A percentile compares a stretch with the other conserved stretches of the same genome.
phyloP scores from a whole-genome alignment of 2,113 vertebrate genomes.

The Emydura subglobosa region DNA sequence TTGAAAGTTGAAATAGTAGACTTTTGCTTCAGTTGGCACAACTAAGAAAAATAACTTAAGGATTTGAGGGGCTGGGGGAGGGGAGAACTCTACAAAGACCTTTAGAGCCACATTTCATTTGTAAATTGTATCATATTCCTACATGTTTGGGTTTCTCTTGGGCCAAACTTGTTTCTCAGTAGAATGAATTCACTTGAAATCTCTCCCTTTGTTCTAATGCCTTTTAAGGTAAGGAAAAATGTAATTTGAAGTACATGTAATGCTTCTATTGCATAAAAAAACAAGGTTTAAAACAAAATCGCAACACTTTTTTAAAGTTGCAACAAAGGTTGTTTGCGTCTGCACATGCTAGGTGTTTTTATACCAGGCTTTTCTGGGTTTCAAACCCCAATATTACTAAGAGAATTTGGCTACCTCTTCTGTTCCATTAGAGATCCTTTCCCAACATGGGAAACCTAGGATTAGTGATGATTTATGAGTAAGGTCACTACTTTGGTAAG shows the following conservation, averaged over 20 bases:
- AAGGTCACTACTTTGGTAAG: background rate
- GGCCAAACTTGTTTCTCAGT: background rate
- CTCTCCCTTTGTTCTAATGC: background rate
- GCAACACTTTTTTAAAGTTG: too few species aligned
- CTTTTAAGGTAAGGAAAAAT: background rate
- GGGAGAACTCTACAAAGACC: constrained; percentile 45
- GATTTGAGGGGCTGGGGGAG: background rate
- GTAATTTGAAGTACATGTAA: background rate
- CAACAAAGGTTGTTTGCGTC: too few species aligned
- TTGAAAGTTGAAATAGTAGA: constrained; percentile 37
- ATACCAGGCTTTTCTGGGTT: too few species aligned
- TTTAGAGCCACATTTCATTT: background rate
- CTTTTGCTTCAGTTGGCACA: constrained; percentile 60
- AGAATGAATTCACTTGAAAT: background rate
- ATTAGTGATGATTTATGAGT: background rate
- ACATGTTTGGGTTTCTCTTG: background rate
- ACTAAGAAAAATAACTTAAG: constrained; percentile 50
- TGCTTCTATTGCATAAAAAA: too few species aligned
- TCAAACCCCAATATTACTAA: too few species aligned
- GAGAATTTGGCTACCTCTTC: too few species aligned
- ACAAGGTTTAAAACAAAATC: too few species aligned
- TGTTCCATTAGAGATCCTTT: background rate
- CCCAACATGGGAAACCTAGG: background rate
- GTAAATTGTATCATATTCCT: background rate
- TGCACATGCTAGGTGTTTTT: too few species aligned